Evolutionary conservation across 2,888 invertebrate species (phyloP).

Genomic region (Drosophila testacea): DNA sequence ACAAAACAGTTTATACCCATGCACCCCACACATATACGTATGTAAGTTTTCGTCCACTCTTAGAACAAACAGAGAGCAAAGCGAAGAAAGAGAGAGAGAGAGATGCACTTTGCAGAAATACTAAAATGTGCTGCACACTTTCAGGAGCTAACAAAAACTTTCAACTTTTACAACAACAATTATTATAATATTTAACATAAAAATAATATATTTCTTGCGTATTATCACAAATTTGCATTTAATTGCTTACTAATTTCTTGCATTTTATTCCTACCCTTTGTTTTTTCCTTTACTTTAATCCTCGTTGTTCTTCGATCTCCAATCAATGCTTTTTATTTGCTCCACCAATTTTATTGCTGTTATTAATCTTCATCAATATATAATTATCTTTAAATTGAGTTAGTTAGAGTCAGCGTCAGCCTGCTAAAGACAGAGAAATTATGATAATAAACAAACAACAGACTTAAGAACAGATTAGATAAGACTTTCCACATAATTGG

Average conservation of each 20-base stretch:
- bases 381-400: neutral
- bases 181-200: neutral
- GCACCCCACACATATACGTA: neutral
- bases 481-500: neutral
- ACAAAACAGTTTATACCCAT: neutral
- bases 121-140: slow-evolving; percentile 11
- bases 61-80: too few species aligned
- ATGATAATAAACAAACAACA: neutral
- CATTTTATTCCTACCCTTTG: too few species aligned
- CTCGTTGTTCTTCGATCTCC: too few species aligned
- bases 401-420: neutral
- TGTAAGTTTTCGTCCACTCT: too few species aligned
- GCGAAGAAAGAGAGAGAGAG: neutral
- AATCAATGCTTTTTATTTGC: too few species aligned
- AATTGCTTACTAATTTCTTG: too few species aligned
- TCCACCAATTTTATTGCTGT: too few species aligned
- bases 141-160: neutral
- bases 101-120: neutral
- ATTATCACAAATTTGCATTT: too few species aligned
- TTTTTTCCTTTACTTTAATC: too few species aligned
- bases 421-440: neutral
- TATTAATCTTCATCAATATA: too few species aligned
- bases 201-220: too few species aligned
- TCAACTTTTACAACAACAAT: neutral
- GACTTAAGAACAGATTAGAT: slow-evolving; percentile 1